Percentiles rank a stretch among this genome's conserved stretches.
These are phyloP conservation scores for Xanthorhoe spadicearia DNA, from an alignment of 2,888 invertebrate species.

Conservation along the genomic window DNA sequence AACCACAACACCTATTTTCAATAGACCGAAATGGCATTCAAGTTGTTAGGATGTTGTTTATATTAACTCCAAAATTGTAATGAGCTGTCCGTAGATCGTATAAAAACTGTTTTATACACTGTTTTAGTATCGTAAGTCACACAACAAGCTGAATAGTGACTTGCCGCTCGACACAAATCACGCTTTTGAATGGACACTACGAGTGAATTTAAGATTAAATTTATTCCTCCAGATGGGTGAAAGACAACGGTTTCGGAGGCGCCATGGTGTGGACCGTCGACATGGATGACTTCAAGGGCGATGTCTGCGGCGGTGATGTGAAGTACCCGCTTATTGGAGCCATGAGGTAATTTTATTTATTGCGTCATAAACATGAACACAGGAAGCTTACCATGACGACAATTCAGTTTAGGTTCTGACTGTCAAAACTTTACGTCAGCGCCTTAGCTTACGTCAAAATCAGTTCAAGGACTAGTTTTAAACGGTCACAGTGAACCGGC, in stretches of 20 bases:
- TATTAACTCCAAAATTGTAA: background rate
- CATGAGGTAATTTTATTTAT: conserved; percentile 86
- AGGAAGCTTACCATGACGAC: too few species aligned
- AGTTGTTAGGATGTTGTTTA: background rate
- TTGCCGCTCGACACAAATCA: too few species aligned
- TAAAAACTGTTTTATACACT: too few species aligned
- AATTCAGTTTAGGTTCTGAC: too few species aligned
- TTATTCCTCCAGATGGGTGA: conserved; percentile 87
- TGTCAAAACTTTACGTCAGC: too few species aligned
- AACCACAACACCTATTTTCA: background rate
- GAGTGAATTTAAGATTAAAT: too few species aligned
- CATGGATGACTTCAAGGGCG: conserved; percentile 96
- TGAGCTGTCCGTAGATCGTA: background rate
- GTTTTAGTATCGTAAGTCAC: too few species aligned
- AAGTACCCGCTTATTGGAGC: conserved; percentile 96
- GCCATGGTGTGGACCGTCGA: conserved; percentile 98
- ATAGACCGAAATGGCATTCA: background rate
- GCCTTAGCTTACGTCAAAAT: too few species aligned
- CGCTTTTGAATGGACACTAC: too few species aligned
- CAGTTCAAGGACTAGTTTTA: too few species aligned
- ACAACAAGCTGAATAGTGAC: too few species aligned
- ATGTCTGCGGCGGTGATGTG: conserved; percentile 91
- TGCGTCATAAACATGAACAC: background rate
- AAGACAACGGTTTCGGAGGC: conserved; percentile 93
- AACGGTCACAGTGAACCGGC: too few species aligned